A percentile compares a stretch with the other conserved stretches of the same genome.
Conservation (phyloP, 2,888 invertebrate species). For the Aplocera efformata region DNA sequence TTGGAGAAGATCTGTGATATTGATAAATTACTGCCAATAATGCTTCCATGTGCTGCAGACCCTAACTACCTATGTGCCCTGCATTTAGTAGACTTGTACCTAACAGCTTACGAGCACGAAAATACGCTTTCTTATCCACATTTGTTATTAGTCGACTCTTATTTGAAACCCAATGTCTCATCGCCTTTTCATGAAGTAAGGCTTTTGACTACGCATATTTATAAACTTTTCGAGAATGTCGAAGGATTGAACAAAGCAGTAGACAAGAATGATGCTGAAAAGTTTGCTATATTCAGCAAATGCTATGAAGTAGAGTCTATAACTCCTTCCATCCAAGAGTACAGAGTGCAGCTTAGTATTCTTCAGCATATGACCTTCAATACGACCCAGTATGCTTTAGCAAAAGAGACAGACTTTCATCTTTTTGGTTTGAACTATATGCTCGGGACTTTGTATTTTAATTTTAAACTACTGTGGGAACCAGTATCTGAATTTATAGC, state of each 20-base stretch:
- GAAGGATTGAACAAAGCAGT: slow-evolving; percentile 68
- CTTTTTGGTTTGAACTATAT: slow-evolving; percentile 87
- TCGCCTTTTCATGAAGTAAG: slow-evolving; percentile 85
- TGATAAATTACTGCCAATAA: slow-evolving; percentile 56
- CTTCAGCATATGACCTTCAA: slow-evolving; percentile 87
- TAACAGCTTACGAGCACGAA: slow-evolving; percentile 71
- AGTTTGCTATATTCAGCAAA: slow-evolving; percentile 82
- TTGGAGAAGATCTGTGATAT: slow-evolving; percentile 69
- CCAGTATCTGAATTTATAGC: slow-evolving; percentile 88
- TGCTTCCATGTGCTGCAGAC: slow-evolving; percentile 68
- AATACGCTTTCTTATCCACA: slow-evolving; percentile 61
- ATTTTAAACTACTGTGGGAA: slow-evolving; percentile 94
- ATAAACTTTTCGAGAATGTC: slow-evolving; percentile 83
- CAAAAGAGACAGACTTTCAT: slow-evolving; percentile 79
- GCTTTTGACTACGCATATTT: slow-evolving; percentile 86
- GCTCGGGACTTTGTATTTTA: slow-evolving; percentile 90
- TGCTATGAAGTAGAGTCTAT: slow-evolving; percentile 87
- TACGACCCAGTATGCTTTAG: slow-evolving; percentile 79
- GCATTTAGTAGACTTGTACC: slow-evolving; percentile 76
- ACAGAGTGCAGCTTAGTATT: slow-evolving; percentile 87
- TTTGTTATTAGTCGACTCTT: slow-evolving; percentile 70
- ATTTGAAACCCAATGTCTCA: slow-evolving; percentile 81
- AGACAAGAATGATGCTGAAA: slow-evolving; percentile 58
- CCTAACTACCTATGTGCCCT: slow-evolving; percentile 71
- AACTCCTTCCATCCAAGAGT: slow-evolving; percentile 86